phyloP scores from a whole-genome alignment of 2,113 vertebrate species.

The Brachyhypopomus occidentalis region DNA sequence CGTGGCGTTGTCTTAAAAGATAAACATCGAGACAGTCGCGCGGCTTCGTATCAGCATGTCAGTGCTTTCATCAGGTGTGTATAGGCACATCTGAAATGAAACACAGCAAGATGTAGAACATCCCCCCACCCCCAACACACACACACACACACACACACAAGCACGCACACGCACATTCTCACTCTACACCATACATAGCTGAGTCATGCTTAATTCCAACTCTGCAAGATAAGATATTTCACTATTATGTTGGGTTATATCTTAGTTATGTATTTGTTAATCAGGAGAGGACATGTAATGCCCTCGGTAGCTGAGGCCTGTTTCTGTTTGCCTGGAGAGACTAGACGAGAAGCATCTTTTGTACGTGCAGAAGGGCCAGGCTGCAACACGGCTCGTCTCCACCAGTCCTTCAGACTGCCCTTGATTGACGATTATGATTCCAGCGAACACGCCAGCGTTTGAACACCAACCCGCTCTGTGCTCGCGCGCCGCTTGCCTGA shows the following conservation, averaged over 20 bases:
- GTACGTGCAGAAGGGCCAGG: neutral
- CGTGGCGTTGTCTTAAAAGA: neutral
- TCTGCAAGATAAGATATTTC: no score
- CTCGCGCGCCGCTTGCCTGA: neutral
- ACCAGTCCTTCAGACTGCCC: constrained; percentile 1
- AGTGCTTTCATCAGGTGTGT: neutral
- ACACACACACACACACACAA: no score
- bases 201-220: constrained; percentile 31
- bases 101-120: neutral
- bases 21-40: neutral
- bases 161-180: neutral
- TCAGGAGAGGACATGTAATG: neutral
- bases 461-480: constrained; percentile 14
- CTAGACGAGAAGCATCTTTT: neutral
- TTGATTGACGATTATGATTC: constrained; percentile 4
- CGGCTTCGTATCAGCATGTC: neutral
- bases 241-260: no score
- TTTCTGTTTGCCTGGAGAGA: neutral
- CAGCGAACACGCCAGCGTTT: constrained; percentile 36
- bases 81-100: neutral
- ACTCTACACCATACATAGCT: neutral
- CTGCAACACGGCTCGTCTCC: constrained; percentile 11
- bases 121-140: neutral
- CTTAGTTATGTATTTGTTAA: no score
- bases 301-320: no score